Percentiles rank a stretch among this genome's conserved stretches.
phyloP scores from a whole-genome alignment of 2,113 vertebrate species.

The Hyla sarda region DNA sequence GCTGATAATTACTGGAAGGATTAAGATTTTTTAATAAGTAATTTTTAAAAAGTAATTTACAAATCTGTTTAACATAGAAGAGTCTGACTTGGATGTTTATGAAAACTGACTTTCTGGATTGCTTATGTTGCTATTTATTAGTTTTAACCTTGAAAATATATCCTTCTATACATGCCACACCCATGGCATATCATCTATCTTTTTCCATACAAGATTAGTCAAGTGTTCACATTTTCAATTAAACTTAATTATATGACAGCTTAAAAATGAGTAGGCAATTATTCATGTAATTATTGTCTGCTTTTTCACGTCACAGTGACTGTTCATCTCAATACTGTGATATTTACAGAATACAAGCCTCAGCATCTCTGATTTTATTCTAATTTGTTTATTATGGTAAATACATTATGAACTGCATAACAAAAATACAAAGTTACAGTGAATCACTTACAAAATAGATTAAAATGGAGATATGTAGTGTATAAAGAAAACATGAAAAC shows the following conservation, averaged over 20 bases:
- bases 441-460: too few relatives aligned
- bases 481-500: too few relatives aligned
- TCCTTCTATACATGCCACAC: slow-evolving; percentile 63
- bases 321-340: slow-evolving; percentile 56
- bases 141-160: slow-evolving; percentile 60
- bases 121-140: not conserved
- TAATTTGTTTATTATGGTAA: not conserved
- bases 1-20: too few relatives aligned
- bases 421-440: not conserved
- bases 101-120: not conserved
- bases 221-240: slow-evolving; percentile 70
- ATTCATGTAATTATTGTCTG: slow-evolving; percentile 72
- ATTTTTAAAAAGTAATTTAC: too few relatives aligned
- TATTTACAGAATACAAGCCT: not conserved
- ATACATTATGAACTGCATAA: not conserved
- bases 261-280: slow-evolving; percentile 71
- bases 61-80: too few relatives aligned
- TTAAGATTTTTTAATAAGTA: too few relatives aligned
- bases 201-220: slow-evolving; percentile 68
- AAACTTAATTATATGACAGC: slow-evolving; percentile 72
- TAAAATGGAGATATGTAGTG: too few relatives aligned
- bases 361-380: not conserved
- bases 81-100: too few relatives aligned
- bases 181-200: slow-evolving; percentile 61
- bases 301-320: slow-evolving; percentile 61